Evolutionary conservation across 2,113 vertebrate genomes (phyloP).

Genomic region (Protobothrops flavoviridis): DNA sequence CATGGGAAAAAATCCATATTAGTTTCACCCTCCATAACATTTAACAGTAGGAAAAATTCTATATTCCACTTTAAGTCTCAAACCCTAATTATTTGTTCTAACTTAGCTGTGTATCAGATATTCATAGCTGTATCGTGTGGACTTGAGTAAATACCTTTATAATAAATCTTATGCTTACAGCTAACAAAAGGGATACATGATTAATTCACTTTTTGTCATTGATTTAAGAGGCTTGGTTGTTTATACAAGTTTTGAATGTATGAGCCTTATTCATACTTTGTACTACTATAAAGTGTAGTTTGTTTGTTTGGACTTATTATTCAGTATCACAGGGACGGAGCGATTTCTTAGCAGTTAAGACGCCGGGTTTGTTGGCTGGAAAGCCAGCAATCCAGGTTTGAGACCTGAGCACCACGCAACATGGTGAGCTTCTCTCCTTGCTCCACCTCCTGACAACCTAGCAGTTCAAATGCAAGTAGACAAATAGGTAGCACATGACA

Average conservation of each 20-base stretch:
- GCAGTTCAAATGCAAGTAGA: not conserved
- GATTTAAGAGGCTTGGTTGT: not conserved
- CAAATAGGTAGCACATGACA: not conserved
- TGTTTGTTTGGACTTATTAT: not conserved
- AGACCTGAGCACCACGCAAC: not conserved
- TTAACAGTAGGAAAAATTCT: not conserved
- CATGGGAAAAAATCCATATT: not conserved
- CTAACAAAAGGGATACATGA: not conserved
- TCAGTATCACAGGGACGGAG: not conserved
- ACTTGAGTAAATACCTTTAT: not conserved
- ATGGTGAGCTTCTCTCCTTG: not conserved
- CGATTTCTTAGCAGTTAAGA: not conserved
- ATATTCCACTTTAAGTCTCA: not conserved
- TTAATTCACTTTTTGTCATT: not conserved
- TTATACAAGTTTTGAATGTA: not conserved
- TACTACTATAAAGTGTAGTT: not conserved
- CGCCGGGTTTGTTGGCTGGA: not conserved
- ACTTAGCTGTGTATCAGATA: not conserved
- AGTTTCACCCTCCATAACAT: not conserved
- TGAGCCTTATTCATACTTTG: not conserved
- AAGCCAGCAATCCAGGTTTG: not conserved
- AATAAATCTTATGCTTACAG: not conserved
- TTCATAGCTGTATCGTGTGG: not conserved
- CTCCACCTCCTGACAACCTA: not conserved
- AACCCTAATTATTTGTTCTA: not conserved